phyloP scores from a whole-genome alignment of 2,888 invertebrate species.

The Entomobrya multifasciata region DNA sequence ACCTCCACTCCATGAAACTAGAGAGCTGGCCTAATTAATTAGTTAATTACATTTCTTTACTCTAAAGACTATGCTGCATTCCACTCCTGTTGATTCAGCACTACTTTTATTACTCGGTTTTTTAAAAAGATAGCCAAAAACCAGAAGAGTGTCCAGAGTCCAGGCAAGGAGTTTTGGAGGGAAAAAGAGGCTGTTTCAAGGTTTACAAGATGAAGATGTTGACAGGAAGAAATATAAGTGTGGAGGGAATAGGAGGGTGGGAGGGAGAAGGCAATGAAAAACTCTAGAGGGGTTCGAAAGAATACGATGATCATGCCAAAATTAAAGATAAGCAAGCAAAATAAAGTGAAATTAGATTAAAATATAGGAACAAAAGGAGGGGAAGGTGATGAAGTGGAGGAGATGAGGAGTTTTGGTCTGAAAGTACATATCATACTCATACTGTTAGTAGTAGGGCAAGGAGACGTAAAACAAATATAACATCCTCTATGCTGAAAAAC shows the following conservation, averaged over 20 bases:
- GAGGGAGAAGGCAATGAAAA: constrained; percentile 38
- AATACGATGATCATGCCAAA: constrained; percentile 15
- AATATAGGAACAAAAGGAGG: constrained; percentile 5
- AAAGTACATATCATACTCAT: no score
- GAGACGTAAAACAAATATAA: no score
- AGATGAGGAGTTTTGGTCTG: neutral
- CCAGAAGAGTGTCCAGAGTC: neutral
- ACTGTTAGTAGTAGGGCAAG: no score
- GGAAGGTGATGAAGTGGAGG: neutral
- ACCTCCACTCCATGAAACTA: no score
- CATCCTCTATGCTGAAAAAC: no score
- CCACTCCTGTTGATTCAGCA: constrained; percentile 46
- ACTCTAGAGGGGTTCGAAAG: neutral
- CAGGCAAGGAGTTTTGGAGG: no score
- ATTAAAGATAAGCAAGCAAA: neutral
- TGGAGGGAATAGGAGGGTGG: neutral
- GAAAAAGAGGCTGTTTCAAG: no score
- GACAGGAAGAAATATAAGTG: constrained; percentile 30
- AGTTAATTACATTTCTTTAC: constrained; percentile 64
- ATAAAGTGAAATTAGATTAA: no score
- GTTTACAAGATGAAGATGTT: no score
- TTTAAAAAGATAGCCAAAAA: neutral
- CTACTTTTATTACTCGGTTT: neutral
- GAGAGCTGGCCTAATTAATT: constrained; percentile 55
- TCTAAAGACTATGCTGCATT: constrained; percentile 10